phyloP scores from a whole-genome alignment of 37 sponge, comb jelly and placozoan species.

The Hexactinellida sp. region DNA sequence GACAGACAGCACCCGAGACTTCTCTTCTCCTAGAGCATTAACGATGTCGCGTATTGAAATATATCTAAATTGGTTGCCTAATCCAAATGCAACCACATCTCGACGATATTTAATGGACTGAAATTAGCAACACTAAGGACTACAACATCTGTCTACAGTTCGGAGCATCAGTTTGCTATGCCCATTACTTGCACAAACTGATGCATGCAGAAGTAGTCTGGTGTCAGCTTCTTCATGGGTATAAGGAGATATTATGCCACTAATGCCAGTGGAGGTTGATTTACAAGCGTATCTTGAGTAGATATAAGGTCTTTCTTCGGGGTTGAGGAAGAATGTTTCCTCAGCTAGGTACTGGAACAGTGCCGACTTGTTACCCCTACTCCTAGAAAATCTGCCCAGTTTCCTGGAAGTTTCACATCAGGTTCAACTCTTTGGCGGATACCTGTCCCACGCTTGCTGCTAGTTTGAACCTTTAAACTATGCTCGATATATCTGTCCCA shows the following conservation, averaged over 20 bases:
- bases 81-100: not conserved
- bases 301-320: not conserved
- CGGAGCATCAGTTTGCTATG: not conserved
- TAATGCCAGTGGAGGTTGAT: not conserved
- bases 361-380: not conserved
- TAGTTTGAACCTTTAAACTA: not conserved
- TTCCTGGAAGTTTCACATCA: not conserved
- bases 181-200: not conserved
- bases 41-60: not conserved
- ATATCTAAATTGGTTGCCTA: not conserved
- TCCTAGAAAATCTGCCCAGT: not conserved
- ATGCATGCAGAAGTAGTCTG: not conserved
- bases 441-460: not conserved
- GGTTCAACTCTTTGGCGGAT: not conserved
- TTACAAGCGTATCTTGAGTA: not conserved
- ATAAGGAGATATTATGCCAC: not conserved
- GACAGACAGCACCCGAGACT: not conserved
- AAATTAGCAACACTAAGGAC: not conserved
- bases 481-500: constrained; percentile 14
- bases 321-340: not conserved
- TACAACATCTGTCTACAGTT: not conserved
- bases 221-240: not conserved
- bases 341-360: not conserved
- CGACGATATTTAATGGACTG: not conserved
- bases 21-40: not conserved